Evolutionary conservation across 2,113 vertebrate genomes (phyloP), one percentile per base, ranked within the genome.

Genomic region (Nymphicus hollandicus): DNA sequence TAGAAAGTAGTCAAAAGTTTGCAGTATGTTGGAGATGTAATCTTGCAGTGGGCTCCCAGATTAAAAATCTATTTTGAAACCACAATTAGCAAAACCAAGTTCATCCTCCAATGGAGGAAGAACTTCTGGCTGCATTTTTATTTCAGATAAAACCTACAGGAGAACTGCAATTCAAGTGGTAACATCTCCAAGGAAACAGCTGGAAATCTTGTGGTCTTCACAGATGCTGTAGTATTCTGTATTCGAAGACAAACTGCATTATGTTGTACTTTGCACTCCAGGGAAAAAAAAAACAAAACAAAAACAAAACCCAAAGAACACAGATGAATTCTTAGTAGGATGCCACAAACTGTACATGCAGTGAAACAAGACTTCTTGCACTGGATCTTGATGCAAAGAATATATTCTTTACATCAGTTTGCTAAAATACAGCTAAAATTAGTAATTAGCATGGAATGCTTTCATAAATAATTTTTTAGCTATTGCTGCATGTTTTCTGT

Each of bases 101-200:
- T 79, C 28, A 4, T 27, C 31, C 17, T 84, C 20, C 24, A n/a
- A 24, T 0, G 8, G 41, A 82, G 29, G 19, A 52, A 29, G 65
- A 89, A 25, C 18, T 72, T 60, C 49, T 8, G 73, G 65, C 49
- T 66, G 65, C 1, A 3, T 81, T 93, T 89, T 72, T 23, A 47
- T 43, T 76, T 63, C 35, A 5, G 70, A 39, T 61, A 58, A 94
- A 91, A 68, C 47, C 77, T 28, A 24, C 1, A 11, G 73, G 39
- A 69, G 86, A 78, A 44, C 11, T 17, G 64, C 56, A 56, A 66
- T 37, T 65, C 55, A 29, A 70, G 50, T 17, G 64, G 76, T 27
- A 65, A 33, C 55, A 89, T 94, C 90, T 92, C 84, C 89, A 78
- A 91, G 94, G 92, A 85, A 96, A 95, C 81, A 82, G 93, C 93